phyloP scores from a whole-genome alignment of 2,888 invertebrate species.

The Thumatha senex region DNA sequence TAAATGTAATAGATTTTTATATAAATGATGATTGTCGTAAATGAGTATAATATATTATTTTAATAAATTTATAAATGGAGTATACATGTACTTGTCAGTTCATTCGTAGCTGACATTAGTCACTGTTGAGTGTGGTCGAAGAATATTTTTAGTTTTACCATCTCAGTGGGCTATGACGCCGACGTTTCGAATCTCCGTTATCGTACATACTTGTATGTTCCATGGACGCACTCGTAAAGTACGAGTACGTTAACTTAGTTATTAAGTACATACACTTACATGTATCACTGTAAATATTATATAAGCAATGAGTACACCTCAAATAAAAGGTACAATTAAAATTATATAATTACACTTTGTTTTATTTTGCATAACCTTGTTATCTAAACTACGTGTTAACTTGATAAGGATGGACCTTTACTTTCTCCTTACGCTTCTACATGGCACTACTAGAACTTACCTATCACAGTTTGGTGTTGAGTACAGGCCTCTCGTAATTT shows the following conservation, averaged over 20 bases:
- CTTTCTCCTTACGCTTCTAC: no score
- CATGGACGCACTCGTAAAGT: neutral
- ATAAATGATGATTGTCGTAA: conserved; percentile 24
- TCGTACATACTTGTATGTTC: neutral
- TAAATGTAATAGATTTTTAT: conserved; percentile 21
- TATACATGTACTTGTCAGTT: neutral
- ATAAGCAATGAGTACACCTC: conserved; percentile 54
- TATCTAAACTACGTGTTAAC: no score
- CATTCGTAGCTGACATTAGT: no score
- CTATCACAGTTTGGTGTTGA: no score
- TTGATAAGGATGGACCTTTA: no score
- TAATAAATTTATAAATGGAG: conserved; percentile 14
- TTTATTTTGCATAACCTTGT: conserved; percentile 1
- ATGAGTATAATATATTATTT: conserved; percentile 38
- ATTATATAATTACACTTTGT: conserved; percentile 1
- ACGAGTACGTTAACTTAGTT: neutral
- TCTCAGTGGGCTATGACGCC: neutral
- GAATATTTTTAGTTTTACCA: neutral
- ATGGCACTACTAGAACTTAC: no score
- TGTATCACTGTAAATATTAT: conserved; percentile 65
- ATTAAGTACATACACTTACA: conserved; percentile 20
- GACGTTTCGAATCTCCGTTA: neutral
- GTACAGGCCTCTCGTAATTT: no score
- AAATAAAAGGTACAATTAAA: conserved; percentile 53
- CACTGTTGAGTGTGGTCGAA: no score